Percentiles rank a stretch among this genome's conserved stretches.
phyloP scores from a whole-genome alignment of 1,140 invertebrate species.

The Euura saliciscinereae region DNA sequence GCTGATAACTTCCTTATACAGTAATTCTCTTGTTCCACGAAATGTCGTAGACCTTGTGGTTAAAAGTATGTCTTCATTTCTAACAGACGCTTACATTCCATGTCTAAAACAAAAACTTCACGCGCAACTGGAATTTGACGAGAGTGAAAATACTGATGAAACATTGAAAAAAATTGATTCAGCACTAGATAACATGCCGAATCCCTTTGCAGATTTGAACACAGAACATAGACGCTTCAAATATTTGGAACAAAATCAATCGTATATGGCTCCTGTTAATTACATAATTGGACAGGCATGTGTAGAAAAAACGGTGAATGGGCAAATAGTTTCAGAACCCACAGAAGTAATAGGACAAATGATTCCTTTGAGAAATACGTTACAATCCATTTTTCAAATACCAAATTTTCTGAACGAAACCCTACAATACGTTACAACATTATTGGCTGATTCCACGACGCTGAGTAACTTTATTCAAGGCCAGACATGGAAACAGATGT shows the following conservation, averaged over 20 bases:
- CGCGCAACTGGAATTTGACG: neutral
- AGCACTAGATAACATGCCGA: neutral
- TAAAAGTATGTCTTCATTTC: neutral
- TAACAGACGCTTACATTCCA: neutral
- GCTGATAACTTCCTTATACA: neutral
- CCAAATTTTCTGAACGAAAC: neutral
- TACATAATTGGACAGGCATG: neutral
- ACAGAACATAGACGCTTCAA: neutral
- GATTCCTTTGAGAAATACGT: neutral
- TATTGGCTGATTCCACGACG: neutral
- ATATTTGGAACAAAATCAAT: neutral
- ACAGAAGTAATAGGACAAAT: neutral
- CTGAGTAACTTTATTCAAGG: slow-evolving; percentile 22
- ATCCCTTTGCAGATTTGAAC: neutral
- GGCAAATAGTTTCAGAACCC: neutral
- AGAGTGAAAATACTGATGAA: neutral
- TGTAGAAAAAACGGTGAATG: neutral
- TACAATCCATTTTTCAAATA: neutral
- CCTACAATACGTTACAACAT: neutral
- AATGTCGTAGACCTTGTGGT: neutral
- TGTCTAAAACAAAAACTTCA: neutral
- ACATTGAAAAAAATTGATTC: neutral
- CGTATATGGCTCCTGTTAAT: neutral
- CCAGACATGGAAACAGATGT: slow-evolving; percentile 12
- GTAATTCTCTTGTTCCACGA: neutral